These are phyloP conservation scores for Pseudopleuronectes americanus DNA, from an alignment of 2,797 vertebrate species.

Conservation along the genomic window DNA sequence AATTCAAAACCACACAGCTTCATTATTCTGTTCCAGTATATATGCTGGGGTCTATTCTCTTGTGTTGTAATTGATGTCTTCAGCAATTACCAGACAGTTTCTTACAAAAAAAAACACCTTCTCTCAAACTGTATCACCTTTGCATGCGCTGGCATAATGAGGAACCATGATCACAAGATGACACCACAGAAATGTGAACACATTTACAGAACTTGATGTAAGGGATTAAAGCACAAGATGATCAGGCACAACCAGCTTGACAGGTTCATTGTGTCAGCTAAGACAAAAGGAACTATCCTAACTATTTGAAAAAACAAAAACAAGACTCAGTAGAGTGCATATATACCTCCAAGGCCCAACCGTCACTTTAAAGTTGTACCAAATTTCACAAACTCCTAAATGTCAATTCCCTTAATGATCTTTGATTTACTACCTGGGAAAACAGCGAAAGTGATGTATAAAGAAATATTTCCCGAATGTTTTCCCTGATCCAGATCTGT, in stretches of 20 bases:
- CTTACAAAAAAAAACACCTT: too few species aligned
- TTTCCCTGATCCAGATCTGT: too few species aligned
- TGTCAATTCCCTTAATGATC: too few species aligned
- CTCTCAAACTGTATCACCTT: slow-evolving; percentile 11
- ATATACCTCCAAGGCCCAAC: too few species aligned
- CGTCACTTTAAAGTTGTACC: too few species aligned
- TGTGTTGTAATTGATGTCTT: too few species aligned
- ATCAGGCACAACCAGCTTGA: slow-evolving; percentile 49
- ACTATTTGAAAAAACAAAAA: not conserved
- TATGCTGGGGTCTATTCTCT: not conserved
- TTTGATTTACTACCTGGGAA: not conserved
- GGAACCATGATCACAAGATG: slow-evolving; percentile 24
- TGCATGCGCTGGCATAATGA: not conserved
- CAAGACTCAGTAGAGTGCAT: not conserved
- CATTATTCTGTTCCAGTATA: not conserved
- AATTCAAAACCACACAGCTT: not conserved
- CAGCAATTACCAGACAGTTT: too few species aligned
- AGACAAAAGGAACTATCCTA: too few species aligned
- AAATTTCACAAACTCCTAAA: too few species aligned
- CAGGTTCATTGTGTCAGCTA: slow-evolving; percentile 25
- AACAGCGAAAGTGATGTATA: not conserved
- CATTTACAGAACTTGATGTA: too few species aligned
- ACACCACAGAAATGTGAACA: slow-evolving; percentile 1
- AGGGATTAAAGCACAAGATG: too few species aligned
- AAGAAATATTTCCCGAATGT: too few species aligned